phyloP scores from a whole-genome alignment of 2,113 vertebrate genomes.

The Fulmarus glacialis region DNA sequence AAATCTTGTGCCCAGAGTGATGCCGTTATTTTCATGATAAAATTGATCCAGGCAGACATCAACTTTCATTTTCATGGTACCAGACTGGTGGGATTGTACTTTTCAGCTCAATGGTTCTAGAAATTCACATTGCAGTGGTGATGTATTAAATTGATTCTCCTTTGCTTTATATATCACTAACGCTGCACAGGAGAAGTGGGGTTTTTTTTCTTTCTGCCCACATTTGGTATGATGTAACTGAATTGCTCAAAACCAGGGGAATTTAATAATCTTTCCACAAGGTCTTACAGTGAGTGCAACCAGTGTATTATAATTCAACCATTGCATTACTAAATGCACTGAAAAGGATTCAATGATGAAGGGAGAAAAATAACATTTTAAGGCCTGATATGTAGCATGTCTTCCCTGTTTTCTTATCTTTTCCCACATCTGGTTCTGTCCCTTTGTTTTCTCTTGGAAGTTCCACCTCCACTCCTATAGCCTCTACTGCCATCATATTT shows the following conservation, averaged over 20 bases:
- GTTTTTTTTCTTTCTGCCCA: neutral
- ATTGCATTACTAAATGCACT: neutral
- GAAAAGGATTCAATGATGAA: neutral
- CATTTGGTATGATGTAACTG: neutral
- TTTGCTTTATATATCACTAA: constrained; percentile 6
- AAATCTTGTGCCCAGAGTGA: constrained; percentile 25
- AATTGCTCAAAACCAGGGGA: neutral
- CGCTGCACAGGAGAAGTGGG: neutral
- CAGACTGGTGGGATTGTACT: constrained; percentile 62
- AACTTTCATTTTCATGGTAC: constrained; percentile 57
- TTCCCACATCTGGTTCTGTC: neutral
- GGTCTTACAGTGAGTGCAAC: neutral
- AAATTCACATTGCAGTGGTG: constrained; percentile 46
- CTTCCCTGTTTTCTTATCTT: neutral
- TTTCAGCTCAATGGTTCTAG: constrained; percentile 63
- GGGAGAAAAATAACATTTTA: neutral
- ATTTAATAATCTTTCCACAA: neutral
- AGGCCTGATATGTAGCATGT: neutral
- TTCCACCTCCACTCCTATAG: neutral
- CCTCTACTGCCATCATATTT: neutral
- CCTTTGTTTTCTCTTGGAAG: neutral
- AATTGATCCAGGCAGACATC: constrained; percentile 53
- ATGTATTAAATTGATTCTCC: constrained; percentile 43
- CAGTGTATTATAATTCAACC: neutral
- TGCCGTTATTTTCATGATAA: constrained; percentile 29